Conservation (phyloP, 1,140 invertebrate genomes). For the Hycleus phaleratus region DNA sequence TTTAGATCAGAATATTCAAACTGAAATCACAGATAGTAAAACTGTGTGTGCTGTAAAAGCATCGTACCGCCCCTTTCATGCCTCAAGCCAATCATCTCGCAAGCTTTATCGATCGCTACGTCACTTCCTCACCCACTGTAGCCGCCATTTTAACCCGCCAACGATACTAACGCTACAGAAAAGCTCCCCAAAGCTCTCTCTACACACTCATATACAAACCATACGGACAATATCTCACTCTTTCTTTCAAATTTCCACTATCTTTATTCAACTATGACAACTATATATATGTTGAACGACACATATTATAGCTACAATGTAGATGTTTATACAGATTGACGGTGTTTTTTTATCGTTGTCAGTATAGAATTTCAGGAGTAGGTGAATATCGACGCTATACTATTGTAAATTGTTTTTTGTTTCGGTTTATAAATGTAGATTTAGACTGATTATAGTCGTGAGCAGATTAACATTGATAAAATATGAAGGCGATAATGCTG, state of each 20-base stretch:
- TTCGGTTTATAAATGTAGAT: not conserved
- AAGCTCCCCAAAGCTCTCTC: conserved; percentile 7
- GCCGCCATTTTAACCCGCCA: conserved; percentile 38
- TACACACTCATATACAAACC: conserved; percentile 2
- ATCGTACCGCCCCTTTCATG: conserved; percentile 22
- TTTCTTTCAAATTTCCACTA: no score
- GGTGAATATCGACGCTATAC: conserved; percentile 24
- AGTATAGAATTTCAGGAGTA: conserved; percentile 2
- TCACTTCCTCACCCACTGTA: conserved; percentile 34
- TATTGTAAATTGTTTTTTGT: conserved; percentile 15
- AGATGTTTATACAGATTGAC: conserved; percentile 29
- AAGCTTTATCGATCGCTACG: conserved; percentile 38
- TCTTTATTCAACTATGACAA: no score
- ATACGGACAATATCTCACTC: not conserved
- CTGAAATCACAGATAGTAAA: conserved; percentile 33
- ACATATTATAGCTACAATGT: conserved; percentile 16
- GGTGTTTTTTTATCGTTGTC: conserved; percentile 17
- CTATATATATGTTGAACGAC: not conserved
- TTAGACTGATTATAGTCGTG: no score
- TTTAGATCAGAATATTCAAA: conserved; percentile 19
- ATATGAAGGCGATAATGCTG: no score
- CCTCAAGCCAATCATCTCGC: conserved; percentile 30
- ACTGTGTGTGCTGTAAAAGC: conserved; percentile 23
- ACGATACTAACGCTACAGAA: not conserved
- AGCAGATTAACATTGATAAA: no score